A percentile compares a stretch with the other conserved stretches of the same genome.
Conservation (phyloP, 2,797 vertebrate species). For the Pseudomugil gertrudae region DNA sequence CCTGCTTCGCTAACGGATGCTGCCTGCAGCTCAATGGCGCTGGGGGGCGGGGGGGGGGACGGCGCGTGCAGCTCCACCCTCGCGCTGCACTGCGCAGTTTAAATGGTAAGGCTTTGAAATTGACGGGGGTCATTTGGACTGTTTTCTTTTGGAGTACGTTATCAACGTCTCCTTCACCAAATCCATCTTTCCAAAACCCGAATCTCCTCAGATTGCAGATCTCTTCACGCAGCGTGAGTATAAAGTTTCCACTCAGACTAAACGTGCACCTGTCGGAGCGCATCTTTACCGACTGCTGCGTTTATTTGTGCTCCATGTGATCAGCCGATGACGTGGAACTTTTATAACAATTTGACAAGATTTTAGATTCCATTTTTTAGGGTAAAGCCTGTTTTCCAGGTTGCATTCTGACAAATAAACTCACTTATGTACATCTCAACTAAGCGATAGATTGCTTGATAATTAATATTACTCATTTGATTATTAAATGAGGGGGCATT, state of each 20-base stretch:
- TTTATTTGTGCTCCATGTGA: not conserved
- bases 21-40: conserved; percentile 29
- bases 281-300: not conserved
- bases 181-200: conserved; percentile 61
- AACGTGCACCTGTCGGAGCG: conserved; percentile 47
- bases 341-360: not conserved
- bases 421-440: not conserved
- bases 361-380: not conserved
- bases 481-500: not conserved
- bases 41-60: conserved; percentile 21
- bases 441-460: not conserved
- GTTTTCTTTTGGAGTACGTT: conserved; percentile 81
- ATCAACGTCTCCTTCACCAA: conserved; percentile 70
- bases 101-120: conserved; percentile 72
- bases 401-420: not conserved
- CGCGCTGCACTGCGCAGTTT: conserved; percentile 63
- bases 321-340: not conserved
- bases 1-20: conserved; percentile 31
- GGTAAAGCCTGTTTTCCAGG: not conserved
- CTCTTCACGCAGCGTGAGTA: conserved; percentile 76
- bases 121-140: conserved; percentile 80
- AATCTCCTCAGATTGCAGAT: conserved; percentile 31
- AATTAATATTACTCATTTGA: not conserved
- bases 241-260: not conserved
- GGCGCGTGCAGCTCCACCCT: conserved; percentile 66